Evolutionary conservation across 2,888 invertebrate species (phyloP).

Genomic region (Rotaria sp.): DNA sequence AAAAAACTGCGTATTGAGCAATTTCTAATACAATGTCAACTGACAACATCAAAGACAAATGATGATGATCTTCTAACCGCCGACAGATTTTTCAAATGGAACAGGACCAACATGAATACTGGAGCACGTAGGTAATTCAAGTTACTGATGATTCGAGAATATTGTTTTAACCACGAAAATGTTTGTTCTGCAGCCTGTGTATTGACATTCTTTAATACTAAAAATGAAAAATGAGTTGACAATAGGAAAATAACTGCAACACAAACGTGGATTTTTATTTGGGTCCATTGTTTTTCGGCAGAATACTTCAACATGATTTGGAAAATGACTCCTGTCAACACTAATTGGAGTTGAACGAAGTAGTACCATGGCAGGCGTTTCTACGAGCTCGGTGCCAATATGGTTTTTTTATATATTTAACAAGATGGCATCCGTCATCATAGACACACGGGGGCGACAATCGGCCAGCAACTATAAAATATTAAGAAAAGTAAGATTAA

Average conservation of each 20-base stretch:
- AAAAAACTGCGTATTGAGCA: not conserved
- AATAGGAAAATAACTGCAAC: not conserved
- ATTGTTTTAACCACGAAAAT: not conserved
- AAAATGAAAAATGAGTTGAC: not conserved
- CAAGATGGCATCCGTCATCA: not conserved
- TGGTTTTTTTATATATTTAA: not conserved
- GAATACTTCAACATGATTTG: not conserved
- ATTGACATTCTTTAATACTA: not conserved
- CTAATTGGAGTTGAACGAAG: not conserved
- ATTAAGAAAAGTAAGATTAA: not conserved
- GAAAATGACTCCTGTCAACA: not conserved
- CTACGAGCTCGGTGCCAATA: not conserved
- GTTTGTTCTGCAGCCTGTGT: not conserved
- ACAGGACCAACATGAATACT: not conserved
- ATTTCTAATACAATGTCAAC: not conserved
- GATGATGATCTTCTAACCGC: not conserved
- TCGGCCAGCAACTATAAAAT: not conserved
- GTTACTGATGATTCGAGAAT: not conserved
- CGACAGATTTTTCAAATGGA: not conserved
- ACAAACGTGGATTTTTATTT: not conserved
- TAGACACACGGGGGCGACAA: not conserved
- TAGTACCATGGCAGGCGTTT: not conserved
- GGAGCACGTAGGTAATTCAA: not conserved
- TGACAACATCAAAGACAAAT: not conserved
- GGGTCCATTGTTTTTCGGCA: not conserved